Conservation (phyloP, 2,888 invertebrate genomes). For the Carabus problematicus region DNA sequence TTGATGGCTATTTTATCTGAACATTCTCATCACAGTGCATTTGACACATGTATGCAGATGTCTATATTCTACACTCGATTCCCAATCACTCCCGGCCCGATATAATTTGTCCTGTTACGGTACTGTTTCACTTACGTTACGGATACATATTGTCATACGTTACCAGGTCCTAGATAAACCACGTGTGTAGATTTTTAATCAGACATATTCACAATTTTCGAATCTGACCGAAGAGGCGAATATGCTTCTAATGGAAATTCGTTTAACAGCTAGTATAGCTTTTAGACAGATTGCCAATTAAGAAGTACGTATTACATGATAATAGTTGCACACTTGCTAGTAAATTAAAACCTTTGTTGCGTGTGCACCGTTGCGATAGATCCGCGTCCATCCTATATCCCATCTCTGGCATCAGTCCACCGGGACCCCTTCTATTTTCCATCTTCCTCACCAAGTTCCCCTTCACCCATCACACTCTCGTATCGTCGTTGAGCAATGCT, state of each 20-base stretch:
- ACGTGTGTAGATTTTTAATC: too few species aligned
- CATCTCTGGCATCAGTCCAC: too few species aligned
- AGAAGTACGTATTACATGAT: constrained; percentile 36
- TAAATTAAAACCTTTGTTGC: constrained; percentile 41
- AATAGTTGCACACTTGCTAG: constrained; percentile 39
- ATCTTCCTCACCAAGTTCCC: background rate
- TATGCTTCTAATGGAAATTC: background rate
- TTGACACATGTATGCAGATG: constrained; percentile 14
- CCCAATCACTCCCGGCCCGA: too few species aligned
- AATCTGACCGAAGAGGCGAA: too few species aligned
- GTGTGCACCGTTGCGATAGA: constrained; percentile 16
- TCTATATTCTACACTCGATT: background rate
- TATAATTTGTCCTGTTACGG: too few species aligned
- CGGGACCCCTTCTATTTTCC: too few species aligned
- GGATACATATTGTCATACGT: too few species aligned
- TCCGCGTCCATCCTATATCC: constrained; percentile 4
- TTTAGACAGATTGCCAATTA: constrained; percentile 42
- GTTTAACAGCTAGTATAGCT: constrained; percentile 16
- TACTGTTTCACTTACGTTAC: too few species aligned
- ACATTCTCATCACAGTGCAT: constrained; percentile 1
- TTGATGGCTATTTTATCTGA: constrained; percentile 15
- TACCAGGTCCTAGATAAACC: too few species aligned
- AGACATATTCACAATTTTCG: too few species aligned
- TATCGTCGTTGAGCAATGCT: background rate
- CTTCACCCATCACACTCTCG: background rate